These are phyloP conservation scores for Psettodes erumei DNA, from an alignment of 2,113 vertebrate species.

Conservation along the genomic window DNA sequence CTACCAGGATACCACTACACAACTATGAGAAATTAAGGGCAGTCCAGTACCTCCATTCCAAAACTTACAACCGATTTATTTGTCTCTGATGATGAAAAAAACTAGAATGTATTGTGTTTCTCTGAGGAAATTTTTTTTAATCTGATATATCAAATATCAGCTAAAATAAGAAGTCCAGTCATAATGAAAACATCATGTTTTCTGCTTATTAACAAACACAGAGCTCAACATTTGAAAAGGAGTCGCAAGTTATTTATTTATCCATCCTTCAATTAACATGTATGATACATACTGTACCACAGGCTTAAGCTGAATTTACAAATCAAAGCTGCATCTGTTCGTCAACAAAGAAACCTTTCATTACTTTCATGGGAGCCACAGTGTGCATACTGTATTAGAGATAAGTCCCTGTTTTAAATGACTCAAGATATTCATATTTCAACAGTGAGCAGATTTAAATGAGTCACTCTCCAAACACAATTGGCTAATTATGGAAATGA, in stretches of 20 bases:
- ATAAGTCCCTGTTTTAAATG: conserved; percentile 57
- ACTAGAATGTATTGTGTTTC: not conserved
- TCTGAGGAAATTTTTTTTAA: not conserved
- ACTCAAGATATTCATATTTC: conserved; percentile 68
- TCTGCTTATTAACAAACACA: not conserved
- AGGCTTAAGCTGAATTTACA: conserved; percentile 5
- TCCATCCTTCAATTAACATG: not conserved
- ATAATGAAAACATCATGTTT: not conserved
- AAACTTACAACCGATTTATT: not conserved
- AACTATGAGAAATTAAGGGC: not conserved
- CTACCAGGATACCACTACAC: not conserved
- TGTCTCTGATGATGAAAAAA: not conserved
- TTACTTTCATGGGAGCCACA: conserved; percentile 25
- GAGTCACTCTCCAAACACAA: conserved; percentile 69
- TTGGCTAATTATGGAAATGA: conserved; percentile 73
- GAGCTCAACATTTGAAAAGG: not conserved
- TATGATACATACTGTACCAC: not conserved
- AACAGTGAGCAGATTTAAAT: conserved; percentile 61
- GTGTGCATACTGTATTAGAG: conserved; percentile 40
- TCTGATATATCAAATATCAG: not conserved
- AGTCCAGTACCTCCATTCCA: too few species aligned
- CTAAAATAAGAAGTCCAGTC: too few species aligned
- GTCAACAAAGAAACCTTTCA: conserved; percentile 33
- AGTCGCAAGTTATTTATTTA: not conserved
- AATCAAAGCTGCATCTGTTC: conserved; percentile 9